Base-by-base conservation (phyloP, 2,888 invertebrate species). In the Glyphotaelius pellucidus region DNA sequence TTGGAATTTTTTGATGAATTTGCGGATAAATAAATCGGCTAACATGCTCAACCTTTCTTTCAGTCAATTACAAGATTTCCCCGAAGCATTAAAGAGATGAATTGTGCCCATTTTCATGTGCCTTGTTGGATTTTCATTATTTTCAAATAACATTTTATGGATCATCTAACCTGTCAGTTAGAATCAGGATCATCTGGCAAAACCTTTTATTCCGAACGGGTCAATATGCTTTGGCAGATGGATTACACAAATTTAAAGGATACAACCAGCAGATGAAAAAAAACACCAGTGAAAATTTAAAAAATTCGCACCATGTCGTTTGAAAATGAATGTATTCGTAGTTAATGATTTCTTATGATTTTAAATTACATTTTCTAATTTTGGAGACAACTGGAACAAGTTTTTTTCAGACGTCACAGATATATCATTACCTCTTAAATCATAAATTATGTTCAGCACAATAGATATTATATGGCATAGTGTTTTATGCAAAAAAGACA, bases 161-260 rank as follows among this genome's bases (percentile, higher is more conserved):
- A 92, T 91, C 92, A 92, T 92, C 92, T 90, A 67, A 80, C 86
- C 84, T 90, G 92, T 90, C 92, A 83, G 89, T 89, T 80, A 89
- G 90, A 87, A 47, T 92, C 91, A 90, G 42, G 67, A 67, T 84
- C 83, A 85, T 90, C 52, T 90, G 67, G 79, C 35, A 1, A 89
- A 80, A 47, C 32, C 79, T 89, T 89, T 89, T 89, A 80, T 89
- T 79, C 80, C 79, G 3, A 79, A 79, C 80, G 79, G 88, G 88
- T 89, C 88, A 89, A 89, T 89, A 89, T 89, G 88, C 79, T 89
- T 30, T 32, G 9, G 25, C 25, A 80, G 5, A 47, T 35, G 35
- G 35, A 86, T 86, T 42, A 86, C 42, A 42, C 47, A 67, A 67
- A 25, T 67, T 25, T 67, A 67, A 67, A 67, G 67, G 67, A 67